Evolutionary conservation across 2,888 invertebrate species (phyloP).

Genomic region (Papilio protenor): DNA sequence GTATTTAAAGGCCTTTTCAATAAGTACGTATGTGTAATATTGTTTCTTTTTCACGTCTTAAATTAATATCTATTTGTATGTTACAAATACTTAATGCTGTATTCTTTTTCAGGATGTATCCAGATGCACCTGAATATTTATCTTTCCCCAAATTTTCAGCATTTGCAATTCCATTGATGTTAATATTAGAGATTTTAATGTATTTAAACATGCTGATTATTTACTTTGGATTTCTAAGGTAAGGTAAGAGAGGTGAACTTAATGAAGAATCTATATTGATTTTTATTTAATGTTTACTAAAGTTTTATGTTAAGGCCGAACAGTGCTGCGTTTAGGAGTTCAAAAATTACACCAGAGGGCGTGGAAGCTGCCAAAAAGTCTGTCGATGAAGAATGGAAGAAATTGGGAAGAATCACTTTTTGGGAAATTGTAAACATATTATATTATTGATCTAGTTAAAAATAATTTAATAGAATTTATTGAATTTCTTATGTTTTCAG

Average conservation of each 20-base stretch:
- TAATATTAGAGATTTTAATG: conserved; percentile 57
- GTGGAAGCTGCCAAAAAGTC: conserved; percentile 58
- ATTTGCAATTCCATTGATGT: conserved; percentile 68
- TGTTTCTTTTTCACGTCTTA: conserved; percentile 8
- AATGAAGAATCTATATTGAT: not conserved
- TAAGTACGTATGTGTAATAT: conserved; percentile 52
- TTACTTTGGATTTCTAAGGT: conserved; percentile 70
- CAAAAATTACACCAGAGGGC: conserved; percentile 75
- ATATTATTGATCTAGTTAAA: not conserved
- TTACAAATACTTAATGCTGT: not conserved
- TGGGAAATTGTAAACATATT: conserved; percentile 64
- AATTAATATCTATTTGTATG: not conserved
- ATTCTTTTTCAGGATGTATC: conserved; percentile 81
- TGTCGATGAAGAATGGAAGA: conserved; percentile 57
- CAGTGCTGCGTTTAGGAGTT: conserved; percentile 82
- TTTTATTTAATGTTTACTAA: not conserved
- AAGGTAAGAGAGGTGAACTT: conserved; percentile 15
- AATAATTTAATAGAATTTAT: too few relatives aligned
- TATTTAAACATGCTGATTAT: conserved; percentile 56
- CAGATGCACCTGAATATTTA: conserved; percentile 78
- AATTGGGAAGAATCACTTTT: conserved; percentile 63
- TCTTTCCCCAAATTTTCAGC: conserved; percentile 70
- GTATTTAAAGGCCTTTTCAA: conserved; percentile 87
- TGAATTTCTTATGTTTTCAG: conserved; percentile 55
- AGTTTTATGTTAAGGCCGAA: conserved; percentile 71